phyloP scores from a whole-genome alignment of 1,140 invertebrate genomes.

The Stratiolaelaps scimitus region DNA sequence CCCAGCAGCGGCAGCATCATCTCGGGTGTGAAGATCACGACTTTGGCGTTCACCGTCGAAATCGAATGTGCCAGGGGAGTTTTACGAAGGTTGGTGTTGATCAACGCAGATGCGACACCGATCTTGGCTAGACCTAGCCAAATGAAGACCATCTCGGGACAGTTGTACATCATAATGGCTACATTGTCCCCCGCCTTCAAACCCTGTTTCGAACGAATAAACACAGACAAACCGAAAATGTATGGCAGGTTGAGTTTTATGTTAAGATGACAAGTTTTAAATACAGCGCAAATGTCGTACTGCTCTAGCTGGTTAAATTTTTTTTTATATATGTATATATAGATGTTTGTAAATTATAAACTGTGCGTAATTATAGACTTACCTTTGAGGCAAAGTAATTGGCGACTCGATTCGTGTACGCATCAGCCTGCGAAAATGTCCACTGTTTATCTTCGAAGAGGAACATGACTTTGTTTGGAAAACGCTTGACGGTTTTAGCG shows the following conservation, averaged over 20 bases:
- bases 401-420: not conserved
- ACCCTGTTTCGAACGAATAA: not conserved
- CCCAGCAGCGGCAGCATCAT: not conserved
- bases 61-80: conserved; percentile 7
- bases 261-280: too few relatives aligned
- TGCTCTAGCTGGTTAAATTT: too few relatives aligned
- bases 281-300: too few relatives aligned
- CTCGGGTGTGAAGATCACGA: not conserved
- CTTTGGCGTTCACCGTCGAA: conserved; percentile 9
- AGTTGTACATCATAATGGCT: conserved; percentile 67
- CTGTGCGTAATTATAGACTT: too few relatives aligned
- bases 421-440: not conserved
- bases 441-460: not conserved
- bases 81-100: conserved; percentile 9
- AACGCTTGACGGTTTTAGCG: not conserved
- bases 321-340: too few relatives aligned
- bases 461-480: not conserved
- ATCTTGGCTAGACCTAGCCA: conserved; percentile 58
- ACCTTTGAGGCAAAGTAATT: conserved; percentile 7
- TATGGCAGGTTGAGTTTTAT: too few relatives aligned
- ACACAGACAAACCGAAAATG: too few relatives aligned
- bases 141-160: conserved; percentile 61
- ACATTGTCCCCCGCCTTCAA: conserved; percentile 59
- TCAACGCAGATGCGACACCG: conserved; percentile 58
- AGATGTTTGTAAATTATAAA: too few relatives aligned